Conservation (phyloP, 2,797 vertebrate genomes). For the Typhlichthys eigenmanni region DNA sequence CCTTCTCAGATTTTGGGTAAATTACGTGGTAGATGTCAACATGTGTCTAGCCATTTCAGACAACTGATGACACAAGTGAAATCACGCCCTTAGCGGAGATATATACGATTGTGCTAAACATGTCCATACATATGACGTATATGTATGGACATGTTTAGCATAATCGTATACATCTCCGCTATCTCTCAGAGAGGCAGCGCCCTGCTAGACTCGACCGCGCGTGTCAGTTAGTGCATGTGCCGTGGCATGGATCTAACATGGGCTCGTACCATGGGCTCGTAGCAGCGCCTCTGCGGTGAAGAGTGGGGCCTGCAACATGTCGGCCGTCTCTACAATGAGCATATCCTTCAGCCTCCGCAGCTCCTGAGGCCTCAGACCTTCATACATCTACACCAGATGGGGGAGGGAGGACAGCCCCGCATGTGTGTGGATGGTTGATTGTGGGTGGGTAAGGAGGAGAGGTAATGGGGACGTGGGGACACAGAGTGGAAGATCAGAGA, state of each 20-base stretch:
- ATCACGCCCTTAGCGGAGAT: too few species aligned
- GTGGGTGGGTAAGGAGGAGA: not conserved
- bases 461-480: constrained; percentile 12
- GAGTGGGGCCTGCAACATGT: constrained; percentile 97
- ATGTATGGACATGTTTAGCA: too few species aligned
- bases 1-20: too few species aligned
- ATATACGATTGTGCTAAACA: too few species aligned
- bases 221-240: constrained; percentile 9
- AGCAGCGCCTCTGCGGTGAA: constrained; percentile 98
- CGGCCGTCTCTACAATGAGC: constrained; percentile 98
- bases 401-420: not conserved
- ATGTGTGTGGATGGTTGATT: not conserved
- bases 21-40: too few species aligned
- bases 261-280: constrained; percentile 89
- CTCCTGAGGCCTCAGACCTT: constrained; percentile 94
- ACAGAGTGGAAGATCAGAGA: not conserved
- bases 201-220: too few species aligned
- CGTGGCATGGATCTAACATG: constrained; percentile 12
- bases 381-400: constrained; percentile 83
- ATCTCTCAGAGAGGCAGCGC: too few species aligned
- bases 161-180: too few species aligned
- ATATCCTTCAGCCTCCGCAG: constrained; percentile 95
- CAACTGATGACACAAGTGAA: too few species aligned
- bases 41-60: too few species aligned
- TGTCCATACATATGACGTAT: too few species aligned